Evolutionary conservation across 2,797 vertebrate species (phyloP).

Genomic region (Brachymystax lenok): DNA sequence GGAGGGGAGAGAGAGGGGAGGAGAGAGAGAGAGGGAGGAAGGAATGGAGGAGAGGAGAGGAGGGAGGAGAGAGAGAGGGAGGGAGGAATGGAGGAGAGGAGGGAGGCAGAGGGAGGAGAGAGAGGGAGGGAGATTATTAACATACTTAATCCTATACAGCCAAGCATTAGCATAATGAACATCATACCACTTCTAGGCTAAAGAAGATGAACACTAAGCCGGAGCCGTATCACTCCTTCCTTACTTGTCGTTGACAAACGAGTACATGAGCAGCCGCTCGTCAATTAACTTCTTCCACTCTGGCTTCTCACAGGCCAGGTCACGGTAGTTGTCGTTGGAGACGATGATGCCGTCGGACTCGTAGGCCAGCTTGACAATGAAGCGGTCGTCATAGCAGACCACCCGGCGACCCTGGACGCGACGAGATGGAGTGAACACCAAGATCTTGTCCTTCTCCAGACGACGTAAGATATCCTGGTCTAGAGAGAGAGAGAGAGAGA

Average conservation of each 20-base stretch:
- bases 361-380: constrained; percentile 91
- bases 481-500: constrained; percentile 45
- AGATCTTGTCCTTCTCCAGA: constrained; percentile 90
- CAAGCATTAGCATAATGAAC: background rate
- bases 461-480: constrained; percentile 90
- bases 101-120: background rate
- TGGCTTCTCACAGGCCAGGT: constrained; percentile 90
- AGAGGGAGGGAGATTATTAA: background rate
- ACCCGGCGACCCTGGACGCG: constrained; percentile 90
- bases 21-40: background rate
- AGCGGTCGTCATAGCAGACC: constrained; percentile 92
- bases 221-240: constrained; percentile 35
- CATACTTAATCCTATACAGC: background rate
- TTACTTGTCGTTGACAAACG: constrained; percentile 95
- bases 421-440: constrained; percentile 90
- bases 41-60: background rate
- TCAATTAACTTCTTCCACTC: constrained; percentile 97
- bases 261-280: constrained; percentile 92
- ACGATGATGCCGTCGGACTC: constrained; percentile 93
- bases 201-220: background rate
- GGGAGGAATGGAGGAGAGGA: background rate
- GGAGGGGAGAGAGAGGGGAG: background rate
- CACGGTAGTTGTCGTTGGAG: constrained; percentile 94
- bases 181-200: background rate
- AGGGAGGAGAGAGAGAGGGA: background rate